These are phyloP conservation scores for Bemisia tabaci DNA, from an alignment of 1,140 invertebrate species.

Conservation along the genomic window DNA sequence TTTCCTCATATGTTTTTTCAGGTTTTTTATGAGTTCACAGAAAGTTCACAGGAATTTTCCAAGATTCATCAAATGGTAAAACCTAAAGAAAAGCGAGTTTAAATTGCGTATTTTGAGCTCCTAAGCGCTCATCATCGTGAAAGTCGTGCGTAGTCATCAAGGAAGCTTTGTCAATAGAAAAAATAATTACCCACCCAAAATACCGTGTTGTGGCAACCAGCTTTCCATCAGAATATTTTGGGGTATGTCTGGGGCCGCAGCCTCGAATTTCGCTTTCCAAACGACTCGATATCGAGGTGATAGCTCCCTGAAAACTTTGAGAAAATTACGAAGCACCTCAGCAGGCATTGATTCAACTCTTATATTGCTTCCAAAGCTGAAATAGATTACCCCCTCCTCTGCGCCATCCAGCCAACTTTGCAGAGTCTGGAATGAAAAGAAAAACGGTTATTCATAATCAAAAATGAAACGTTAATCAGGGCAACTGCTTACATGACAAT, in stretches of 20 bases:
- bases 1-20: no score
- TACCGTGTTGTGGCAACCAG: slow-evolving; percentile 26
- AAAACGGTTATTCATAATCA: no score
- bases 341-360: slow-evolving; percentile 18
- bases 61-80: no score
- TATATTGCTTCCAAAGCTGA: slow-evolving; percentile 29
- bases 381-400: slow-evolving; percentile 31
- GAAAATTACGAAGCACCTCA: slow-evolving; percentile 13
- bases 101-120: no score
- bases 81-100: no score
- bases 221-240: slow-evolving; percentile 21
- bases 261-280: slow-evolving; percentile 26
- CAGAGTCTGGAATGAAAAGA: slow-evolving; percentile 15
- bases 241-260: neutral
- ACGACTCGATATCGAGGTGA: slow-evolving; percentile 23
- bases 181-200: slow-evolving; percentile 21
- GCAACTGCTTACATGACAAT: no score
- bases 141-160: no score
- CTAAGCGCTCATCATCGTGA: no score
- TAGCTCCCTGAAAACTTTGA: slow-evolving; percentile 20
- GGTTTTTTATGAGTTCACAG: no score
- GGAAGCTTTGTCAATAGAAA: no score
- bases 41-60: no score
- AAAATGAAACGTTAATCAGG: no score
- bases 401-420: slow-evolving; percentile 26